Evolutionary conservation across 2,797 vertebrate genomes (phyloP).

Genomic region (Peromyscus attwateri): DNA sequence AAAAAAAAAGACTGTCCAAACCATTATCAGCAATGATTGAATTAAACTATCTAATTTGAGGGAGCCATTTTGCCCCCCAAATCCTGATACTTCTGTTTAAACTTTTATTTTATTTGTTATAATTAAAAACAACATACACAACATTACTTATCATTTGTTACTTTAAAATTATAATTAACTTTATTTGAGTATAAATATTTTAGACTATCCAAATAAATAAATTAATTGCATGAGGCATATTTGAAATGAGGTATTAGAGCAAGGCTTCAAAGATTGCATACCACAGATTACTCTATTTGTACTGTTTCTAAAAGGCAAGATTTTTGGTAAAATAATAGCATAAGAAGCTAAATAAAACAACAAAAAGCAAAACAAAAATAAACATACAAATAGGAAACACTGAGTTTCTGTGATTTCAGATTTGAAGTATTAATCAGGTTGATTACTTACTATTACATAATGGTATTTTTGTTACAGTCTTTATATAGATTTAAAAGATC

Average conservation of each 20-base stretch:
- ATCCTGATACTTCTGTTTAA: not conserved
- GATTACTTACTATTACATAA: not conserved
- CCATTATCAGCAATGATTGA: not conserved
- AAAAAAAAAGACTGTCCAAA: not conserved
- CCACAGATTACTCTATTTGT: not conserved
- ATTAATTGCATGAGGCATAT: not conserved
- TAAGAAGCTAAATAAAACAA: not conserved
- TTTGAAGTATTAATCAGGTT: not conserved
- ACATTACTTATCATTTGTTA: not conserved
- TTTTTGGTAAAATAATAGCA: not conserved
- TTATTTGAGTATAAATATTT: not conserved
- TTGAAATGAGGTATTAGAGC: not conserved
- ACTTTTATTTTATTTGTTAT: not conserved
- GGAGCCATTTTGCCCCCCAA: not conserved
- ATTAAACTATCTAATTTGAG: not conserved
- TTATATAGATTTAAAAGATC: not conserved
- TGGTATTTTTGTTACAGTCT: not conserved
- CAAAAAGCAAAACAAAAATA: not conserved
- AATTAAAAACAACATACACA: not conserved
- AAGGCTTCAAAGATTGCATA: not conserved
- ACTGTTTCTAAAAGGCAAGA: not conserved
- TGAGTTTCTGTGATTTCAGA: not conserved
- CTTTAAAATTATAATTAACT: not conserved
- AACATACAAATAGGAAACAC: not conserved
- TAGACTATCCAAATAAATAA: not conserved